Conservation (phyloP, 2,797 vertebrate genomes). For the Cirrhinus molitorella region DNA sequence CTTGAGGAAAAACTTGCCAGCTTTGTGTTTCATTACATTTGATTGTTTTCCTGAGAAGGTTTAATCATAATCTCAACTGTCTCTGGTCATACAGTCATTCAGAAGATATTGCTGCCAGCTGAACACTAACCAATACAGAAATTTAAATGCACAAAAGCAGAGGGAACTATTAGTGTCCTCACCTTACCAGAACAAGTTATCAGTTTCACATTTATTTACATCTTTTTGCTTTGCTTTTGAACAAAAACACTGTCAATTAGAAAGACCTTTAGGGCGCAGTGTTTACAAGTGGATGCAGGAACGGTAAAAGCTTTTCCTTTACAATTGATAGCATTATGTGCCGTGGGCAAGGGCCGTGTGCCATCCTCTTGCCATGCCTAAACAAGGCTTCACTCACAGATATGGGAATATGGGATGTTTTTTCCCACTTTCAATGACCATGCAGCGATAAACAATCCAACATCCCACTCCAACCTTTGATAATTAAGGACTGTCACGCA, state of each 20-base stretch:
- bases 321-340: constrained; percentile 40
- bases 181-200: constrained; percentile 1
- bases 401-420: constrained; percentile 50
- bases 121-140: not conserved
- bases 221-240: constrained; percentile 7
- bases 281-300: constrained; percentile 6
- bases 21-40: constrained; percentile 48
- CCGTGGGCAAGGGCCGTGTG: constrained; percentile 17
- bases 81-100: constrained; percentile 16
- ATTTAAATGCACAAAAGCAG: not conserved
- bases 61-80: constrained; percentile 23
- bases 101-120: not conserved
- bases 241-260: constrained; percentile 10
- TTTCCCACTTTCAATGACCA: constrained; percentile 42
- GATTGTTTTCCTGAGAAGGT: constrained; percentile 39
- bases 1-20: constrained; percentile 25
- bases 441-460: constrained; percentile 42
- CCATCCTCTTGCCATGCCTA: constrained; percentile 29
- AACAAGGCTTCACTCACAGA: constrained; percentile 36
- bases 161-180: not conserved
- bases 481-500: constrained; percentile 59
- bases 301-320: constrained; percentile 4
- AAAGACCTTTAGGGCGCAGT: not conserved
- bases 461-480: constrained; percentile 43
- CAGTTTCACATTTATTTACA: constrained; percentile 32